Evolutionary conservation across 2,797 vertebrate genomes (phyloP).

Genomic region (Acrossocheilus fasciatus): DNA sequence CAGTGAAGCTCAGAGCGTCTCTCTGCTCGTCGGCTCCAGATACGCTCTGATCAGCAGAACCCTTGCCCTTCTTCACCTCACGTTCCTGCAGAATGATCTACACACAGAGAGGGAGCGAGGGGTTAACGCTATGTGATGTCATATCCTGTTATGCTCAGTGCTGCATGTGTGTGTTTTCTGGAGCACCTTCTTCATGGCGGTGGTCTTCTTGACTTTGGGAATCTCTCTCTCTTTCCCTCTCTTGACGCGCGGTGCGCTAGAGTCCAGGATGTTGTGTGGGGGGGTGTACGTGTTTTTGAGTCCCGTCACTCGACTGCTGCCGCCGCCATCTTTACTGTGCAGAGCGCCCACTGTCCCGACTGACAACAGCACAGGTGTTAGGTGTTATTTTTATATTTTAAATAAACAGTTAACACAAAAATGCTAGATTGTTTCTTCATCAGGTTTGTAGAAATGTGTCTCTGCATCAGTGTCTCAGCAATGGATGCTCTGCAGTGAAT

Average conservation of each 20-base stretch:
- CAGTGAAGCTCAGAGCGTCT: constrained; percentile 84
- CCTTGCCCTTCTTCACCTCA: constrained; percentile 95
- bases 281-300: constrained; percentile 79
- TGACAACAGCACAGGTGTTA: constrained; percentile 64
- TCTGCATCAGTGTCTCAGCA: neutral
- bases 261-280: constrained; percentile 90
- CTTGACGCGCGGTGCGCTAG: constrained; percentile 90
- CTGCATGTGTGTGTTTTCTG: neutral
- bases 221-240: constrained; percentile 96
- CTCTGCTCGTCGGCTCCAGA: constrained; percentile 85
- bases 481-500: neutral
- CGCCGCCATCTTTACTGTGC: constrained; percentile 84
- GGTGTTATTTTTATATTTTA: neutral
- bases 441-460: neutral
- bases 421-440: neutral
- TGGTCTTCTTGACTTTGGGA: constrained; percentile 95
- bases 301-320: constrained; percentile 71
- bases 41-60: constrained; percentile 82
- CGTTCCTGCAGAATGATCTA: constrained; percentile 98
- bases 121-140: constrained; percentile 19
- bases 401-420: neutral
- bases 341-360: constrained; percentile 91
- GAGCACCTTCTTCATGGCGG: constrained; percentile 95
- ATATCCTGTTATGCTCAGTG: neutral
- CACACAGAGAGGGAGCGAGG: neutral